Base-by-base conservation (phyloP, 2,888 invertebrate species). In the Apocheima hispidaria region DNA sequence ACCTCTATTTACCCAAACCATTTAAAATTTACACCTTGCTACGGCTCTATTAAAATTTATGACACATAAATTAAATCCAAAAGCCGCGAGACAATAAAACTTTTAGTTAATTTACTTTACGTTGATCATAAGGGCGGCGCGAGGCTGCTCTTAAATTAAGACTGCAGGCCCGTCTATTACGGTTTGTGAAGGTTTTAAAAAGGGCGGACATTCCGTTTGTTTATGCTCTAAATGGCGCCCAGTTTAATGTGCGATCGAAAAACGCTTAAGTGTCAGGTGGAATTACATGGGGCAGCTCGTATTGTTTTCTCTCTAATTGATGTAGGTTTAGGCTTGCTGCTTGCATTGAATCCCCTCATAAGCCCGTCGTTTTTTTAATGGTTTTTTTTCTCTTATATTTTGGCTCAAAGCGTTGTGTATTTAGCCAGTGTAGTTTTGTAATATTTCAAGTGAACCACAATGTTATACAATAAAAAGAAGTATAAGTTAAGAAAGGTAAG, bases 261-360 rank as follows among this genome's bases (percentile, higher is more conserved):
- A 80, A 78, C 79, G 78, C 75, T 80, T 81, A 78, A 73, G 76
- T 79, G 80, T 78, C 77, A 75, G 67, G 59, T 58, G 73, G 78
- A 74, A 77, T 82, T 79, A 79, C 72, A 68, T 63, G 70, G 75
- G 73, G 60, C 58, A 63, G 67, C 64, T 66, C 64, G 70, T 73
- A 79, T 80, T 80, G 81, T 80, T 75, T 66, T 67, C 64, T 63
- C 61, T 68, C 65, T 72, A 79, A 81, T 81, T 76, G 75, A 77
- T 80, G 78, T 75, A 66, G 73, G 71, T 63, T 70, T 65, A 63
- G 51, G 12, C 50, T 26, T 46, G 23, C 41, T 57, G 62, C 55
- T 57, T 60, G 30, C 53, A 53, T 61, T 64, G 48, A 33, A 65
- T 57, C 70, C 64, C 30, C 59, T 44, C 52, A 53, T 74, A 65